Base-by-base conservation (phyloP, 2,113 vertebrate species). In the Progne subis region DNA sequence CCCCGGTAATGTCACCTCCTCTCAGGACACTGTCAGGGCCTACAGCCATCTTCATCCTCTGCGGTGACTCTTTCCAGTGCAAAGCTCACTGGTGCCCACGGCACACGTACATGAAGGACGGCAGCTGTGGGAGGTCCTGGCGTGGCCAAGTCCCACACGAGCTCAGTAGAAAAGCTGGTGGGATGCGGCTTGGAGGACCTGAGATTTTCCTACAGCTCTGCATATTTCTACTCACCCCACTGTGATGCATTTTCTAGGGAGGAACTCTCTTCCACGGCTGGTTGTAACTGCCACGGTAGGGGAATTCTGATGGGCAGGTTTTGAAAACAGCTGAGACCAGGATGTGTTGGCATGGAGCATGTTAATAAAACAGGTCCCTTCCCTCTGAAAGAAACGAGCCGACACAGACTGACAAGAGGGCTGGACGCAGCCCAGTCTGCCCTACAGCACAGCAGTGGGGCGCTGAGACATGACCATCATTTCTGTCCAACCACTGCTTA, bases 21-120 rank as follows among this genome's bases (percentile, higher is more conserved):
- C 11, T 14, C 37, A 37, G 70, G 34, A 13, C n/a, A 13, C 20
- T 37, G 8, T 11, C 44, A 44, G 37, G 20, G 17, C 17, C 20
- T 77, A 19, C 46, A 77, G 56, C 20, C 26, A 5, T 28, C 65
- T 13, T 64, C 23, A 69, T 34, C 32, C 43, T 53, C 49, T 2
- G 3, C 1, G 2, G 47, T 5, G 37, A 28, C 21, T 63, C n/a
- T 34, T 75, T 18, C 44, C 29, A 37, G 0, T 0, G 5, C 25
- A 74, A 68, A 47, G 29, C 14, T 84, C 18, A 4, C 6, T n/a
- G 25, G 14, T 76, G 26, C 21, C 60, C 15, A 14, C 5, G 29
- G 23, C 29, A 53, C 10, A 5, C 2, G 2, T 10, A 5, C 10
- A 3, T 1, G 2, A 43, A 70, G 43, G 13, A 47, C 0, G 0